Percentiles rank a stretch among this genome's conserved stretches.
Evolutionary conservation across 2,797 vertebrate species (phyloP).

Genomic region (Phyllotis vaccarum): DNA sequence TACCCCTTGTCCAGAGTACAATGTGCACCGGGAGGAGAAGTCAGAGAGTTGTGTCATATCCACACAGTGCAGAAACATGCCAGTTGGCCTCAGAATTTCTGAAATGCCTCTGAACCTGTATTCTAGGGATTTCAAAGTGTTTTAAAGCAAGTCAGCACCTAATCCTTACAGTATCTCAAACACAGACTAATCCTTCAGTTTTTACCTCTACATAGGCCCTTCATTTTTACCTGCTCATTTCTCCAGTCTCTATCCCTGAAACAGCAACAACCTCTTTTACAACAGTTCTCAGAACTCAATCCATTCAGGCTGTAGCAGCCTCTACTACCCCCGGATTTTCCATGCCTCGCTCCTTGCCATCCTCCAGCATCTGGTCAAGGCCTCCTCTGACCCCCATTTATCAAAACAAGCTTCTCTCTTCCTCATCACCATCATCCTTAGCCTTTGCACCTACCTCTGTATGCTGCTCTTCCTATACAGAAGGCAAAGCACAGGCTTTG

Average conservation of each 20-base stretch:
- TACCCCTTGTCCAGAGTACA: neutral
- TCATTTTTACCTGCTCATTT: neutral
- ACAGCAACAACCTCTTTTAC: neutral
- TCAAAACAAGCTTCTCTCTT: neutral
- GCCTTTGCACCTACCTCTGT: neutral
- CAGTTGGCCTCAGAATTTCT: neutral
- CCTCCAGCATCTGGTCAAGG: neutral
- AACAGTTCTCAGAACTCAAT: neutral
- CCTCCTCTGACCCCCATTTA: neutral
- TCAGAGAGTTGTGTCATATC: neutral
- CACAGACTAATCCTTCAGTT: neutral
- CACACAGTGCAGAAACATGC: neutral
- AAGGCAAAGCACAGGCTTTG: neutral
- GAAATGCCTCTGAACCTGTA: neutral
- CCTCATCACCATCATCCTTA: neutral
- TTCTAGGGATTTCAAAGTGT: conserved; percentile 26
- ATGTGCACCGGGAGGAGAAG: neutral
- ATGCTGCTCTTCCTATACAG: neutral
- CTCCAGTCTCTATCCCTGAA: neutral
- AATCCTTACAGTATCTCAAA: neutral
- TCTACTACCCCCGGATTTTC: neutral
- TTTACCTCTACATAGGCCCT: neutral
- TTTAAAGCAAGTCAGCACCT: neutral
- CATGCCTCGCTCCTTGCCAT: neutral
- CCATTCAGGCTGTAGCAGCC: neutral